Conservation (phyloP, 2,113 vertebrate genomes). For the Eudorcas thomsonii region DNA sequence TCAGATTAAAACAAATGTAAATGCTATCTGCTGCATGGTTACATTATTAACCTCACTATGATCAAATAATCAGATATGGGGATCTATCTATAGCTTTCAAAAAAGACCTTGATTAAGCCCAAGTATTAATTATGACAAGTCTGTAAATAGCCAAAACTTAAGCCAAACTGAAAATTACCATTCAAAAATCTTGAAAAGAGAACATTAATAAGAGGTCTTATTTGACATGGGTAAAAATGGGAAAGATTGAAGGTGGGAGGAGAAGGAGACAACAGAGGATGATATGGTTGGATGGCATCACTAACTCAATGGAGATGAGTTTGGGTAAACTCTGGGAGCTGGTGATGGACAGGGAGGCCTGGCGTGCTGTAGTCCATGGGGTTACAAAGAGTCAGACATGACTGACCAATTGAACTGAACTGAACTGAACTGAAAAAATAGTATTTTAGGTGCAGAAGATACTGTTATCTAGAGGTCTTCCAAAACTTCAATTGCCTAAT, state of each 20-base stretch:
- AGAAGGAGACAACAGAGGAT: neutral
- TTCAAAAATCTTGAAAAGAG: neutral
- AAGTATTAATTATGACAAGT: neutral
- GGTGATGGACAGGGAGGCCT: neutral
- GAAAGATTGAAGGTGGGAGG: neutral
- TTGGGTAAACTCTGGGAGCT: neutral
- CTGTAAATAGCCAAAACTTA: neutral
- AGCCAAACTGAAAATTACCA: neutral
- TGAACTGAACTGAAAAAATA: neutral
- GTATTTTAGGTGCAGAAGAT: neutral
- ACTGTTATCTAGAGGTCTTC: neutral
- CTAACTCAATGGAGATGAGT: neutral
- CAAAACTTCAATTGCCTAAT: neutral
- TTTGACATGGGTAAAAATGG: neutral
- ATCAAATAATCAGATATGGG: neutral
- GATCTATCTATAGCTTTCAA: neutral
- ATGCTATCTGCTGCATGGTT: neutral
- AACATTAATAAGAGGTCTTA: neutral
- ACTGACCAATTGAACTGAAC: neutral
- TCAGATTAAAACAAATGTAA: neutral
- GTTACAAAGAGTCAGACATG: neutral
- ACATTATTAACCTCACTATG: neutral
- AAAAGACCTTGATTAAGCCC: neutral
- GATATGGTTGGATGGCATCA: neutral
- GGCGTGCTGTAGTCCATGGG: fast-evolving